phyloP scores from a whole-genome alignment of 2,888 invertebrate genomes.

The Pomacea canaliculata region DNA sequence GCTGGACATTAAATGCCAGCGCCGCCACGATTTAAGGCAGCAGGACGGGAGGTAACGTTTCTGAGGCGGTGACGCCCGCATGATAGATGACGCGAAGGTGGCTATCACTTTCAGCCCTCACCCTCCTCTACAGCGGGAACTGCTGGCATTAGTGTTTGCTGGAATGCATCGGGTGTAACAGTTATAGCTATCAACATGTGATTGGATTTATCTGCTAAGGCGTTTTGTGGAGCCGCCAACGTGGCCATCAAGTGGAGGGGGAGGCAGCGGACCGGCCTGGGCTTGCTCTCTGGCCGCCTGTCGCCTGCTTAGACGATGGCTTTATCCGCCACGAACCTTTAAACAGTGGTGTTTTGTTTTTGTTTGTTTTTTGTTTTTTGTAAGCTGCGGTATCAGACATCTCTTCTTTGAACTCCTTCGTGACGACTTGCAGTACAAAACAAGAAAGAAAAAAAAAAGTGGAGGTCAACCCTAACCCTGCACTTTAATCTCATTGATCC shows the following conservation, averaged over 20 bases:
- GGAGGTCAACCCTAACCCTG: no score
- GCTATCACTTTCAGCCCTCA: neutral
- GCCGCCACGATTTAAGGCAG: neutral
- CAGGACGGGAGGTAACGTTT: neutral
- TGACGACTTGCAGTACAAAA: no score
- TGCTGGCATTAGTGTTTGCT: no score
- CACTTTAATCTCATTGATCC: no score
- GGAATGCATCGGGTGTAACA: no score
- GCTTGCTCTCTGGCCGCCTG: neutral
- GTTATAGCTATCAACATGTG: no score
- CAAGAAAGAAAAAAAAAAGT: no score
- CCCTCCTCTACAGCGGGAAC: neutral
- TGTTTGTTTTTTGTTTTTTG: neutral
- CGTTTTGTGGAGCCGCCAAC: neutral
- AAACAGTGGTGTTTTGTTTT: neutral
- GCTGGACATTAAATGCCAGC: slow-evolving; percentile 4
- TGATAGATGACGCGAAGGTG: neutral
- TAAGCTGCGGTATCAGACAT: no score
- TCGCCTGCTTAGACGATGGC: neutral
- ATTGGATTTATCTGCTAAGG: neutral
- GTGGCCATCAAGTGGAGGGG: neutral
- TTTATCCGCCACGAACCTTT: neutral
- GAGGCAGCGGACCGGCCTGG: neutral
- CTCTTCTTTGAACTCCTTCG: no score
- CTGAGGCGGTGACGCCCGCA: neutral